Conservation (phyloP, 2,888 invertebrate genomes). For the Hirudinaria manillensis region DNA sequence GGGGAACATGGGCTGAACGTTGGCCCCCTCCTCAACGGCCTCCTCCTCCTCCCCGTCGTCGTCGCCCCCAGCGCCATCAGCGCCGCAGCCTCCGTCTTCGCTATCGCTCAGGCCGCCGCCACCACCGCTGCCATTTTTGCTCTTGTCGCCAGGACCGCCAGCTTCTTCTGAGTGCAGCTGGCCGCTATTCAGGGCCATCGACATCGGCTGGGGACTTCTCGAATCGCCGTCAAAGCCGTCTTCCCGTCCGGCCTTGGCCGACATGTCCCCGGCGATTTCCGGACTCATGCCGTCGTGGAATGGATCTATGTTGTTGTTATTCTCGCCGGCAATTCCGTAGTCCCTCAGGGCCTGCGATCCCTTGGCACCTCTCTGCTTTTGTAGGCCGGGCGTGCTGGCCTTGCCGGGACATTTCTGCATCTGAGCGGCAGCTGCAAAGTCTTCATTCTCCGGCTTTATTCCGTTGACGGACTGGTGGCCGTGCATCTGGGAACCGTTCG, state of each 20-base stretch:
- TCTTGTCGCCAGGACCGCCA: background rate
- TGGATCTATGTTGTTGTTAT: constrained; percentile 5
- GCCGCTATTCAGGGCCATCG: background rate
- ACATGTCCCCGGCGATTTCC: background rate
- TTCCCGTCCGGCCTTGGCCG: background rate
- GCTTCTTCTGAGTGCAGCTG: background rate
- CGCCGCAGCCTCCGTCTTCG: constrained; percentile 10
- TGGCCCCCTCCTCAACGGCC: constrained; percentile 19
- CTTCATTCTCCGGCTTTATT: constrained; percentile 20
- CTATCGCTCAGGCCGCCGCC: constrained; percentile 22
- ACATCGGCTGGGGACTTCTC: background rate
- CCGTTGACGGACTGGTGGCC: background rate
- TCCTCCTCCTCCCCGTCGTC: constrained; percentile 26
- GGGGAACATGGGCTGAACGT: constrained; percentile 30
- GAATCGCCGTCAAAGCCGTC: constrained; percentile 7
- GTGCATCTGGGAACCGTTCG: background rate
- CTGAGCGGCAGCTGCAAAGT: constrained; percentile 6
- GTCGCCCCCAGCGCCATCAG: background rate
- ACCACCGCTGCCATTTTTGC: constrained; percentile 11
- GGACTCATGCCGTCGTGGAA: constrained; percentile 2
- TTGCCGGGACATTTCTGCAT: constrained; percentile 3
- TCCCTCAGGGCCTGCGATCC: background rate
- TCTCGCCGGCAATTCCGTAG: background rate
- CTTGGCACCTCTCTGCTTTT: background rate
- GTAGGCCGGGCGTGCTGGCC: background rate